Percentiles rank a stretch among this genome's conserved stretches.
These are phyloP conservation scores for Pachypanchax playfairii DNA, from an alignment of 2,113 vertebrate species.

Conservation along the genomic window DNA sequence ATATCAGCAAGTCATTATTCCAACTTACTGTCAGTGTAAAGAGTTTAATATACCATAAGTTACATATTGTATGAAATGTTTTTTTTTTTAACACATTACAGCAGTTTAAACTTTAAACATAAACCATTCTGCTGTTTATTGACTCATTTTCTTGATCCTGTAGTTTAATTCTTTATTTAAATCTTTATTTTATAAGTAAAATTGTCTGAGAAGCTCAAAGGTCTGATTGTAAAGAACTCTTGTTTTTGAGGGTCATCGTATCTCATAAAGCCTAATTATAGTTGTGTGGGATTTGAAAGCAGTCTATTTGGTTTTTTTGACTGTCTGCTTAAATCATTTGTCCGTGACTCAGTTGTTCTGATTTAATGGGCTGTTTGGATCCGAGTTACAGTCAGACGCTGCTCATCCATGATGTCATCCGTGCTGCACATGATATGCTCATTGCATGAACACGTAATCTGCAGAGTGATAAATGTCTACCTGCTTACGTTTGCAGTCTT, in stretches of 20 bases:
- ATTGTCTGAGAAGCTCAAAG: constrained; percentile 43
- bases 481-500: constrained; percentile 19
- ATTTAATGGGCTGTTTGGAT: constrained; percentile 20
- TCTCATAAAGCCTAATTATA: background rate
- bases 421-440: no score
- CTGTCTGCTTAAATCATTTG: background rate
- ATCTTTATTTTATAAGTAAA: no score
- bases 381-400: background rate
- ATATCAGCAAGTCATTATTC: background rate
- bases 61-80: background rate
- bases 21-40: constrained; percentile 6
- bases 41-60: background rate
- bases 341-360: constrained; percentile 1
- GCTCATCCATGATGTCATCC: background rate
- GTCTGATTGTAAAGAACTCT: constrained; percentile 6
- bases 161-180: no score
- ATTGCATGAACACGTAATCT: background rate
- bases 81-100: background rate
- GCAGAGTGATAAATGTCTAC: constrained; percentile 10
- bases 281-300: constrained; percentile 4
- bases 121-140: background rate
- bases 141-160: background rate
- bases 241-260: background rate
- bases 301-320: constrained; percentile 9
- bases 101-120: background rate